Evolutionary conservation across 1,140 invertebrate species (phyloP), one percentile per base, ranked within the genome.

Genomic region (Macrobrachium rosenbergii): DNA sequence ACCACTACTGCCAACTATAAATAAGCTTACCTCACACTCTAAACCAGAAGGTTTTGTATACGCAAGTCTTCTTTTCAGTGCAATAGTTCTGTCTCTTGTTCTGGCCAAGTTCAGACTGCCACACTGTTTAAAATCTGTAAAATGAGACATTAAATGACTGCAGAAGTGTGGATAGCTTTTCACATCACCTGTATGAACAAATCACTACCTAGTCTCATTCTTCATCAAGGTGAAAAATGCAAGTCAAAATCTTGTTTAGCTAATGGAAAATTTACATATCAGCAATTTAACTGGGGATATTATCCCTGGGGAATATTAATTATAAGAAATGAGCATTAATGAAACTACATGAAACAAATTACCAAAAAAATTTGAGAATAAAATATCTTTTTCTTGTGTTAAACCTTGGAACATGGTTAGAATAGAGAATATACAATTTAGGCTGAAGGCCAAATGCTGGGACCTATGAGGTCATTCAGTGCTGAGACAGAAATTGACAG

Each of bases 21-120:
- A 12, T 17, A n/a, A 60, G 81, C 67, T 80, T 69, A 88, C 87
- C 72, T 88, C 87, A 81, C 87, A 88, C 52, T 88, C 82, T 37
- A 88, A 69, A 69, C 87, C 87, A 37, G 76, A 83, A 23, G 87
- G 87, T 23, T 88, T 88, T 64, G 77, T 84, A 62, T 83, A 88
- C 52, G 87, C 87, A 21, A 88, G 7, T 75, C 82, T 88, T 17
- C 87, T 63, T 23, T 88, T 88, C 28, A 88, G 23, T 10, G 87
- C 87, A 67, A 88, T 81, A 21, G 87, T 76, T 88, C 87, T 83
- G 58, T 88, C 87, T 7, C 82, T 73, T 28, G 76, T 88, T 12
- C 67, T 82, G 14, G 87, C 87, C 28, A 88, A 62, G 75, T 88
- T 88, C 52, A 88, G 80, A 76, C 87, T 88, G 7, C 87, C 87